A percentile compares a stretch with the other conserved stretches of the same genome.
These are phyloP conservation scores for Thaumetopoea pityocampa DNA, from an alignment of 1,140 invertebrate genomes.

Conservation along the genomic window DNA sequence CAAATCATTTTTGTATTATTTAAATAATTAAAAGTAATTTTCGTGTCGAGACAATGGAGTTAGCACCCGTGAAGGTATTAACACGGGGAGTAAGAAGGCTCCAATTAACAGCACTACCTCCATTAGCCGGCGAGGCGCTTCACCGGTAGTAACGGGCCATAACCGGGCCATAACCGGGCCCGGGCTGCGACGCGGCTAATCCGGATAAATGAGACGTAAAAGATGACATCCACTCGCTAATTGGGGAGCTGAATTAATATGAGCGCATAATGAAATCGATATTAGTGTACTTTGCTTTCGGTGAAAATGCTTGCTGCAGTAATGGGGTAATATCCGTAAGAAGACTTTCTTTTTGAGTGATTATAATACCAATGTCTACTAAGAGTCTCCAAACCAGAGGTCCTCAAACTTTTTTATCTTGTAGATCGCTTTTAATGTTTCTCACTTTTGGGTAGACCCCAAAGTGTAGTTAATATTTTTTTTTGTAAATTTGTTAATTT, in stretches of 20 bases:
- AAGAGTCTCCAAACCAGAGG: too few species aligned
- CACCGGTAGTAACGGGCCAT: slow-evolving; percentile 37
- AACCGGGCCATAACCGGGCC: slow-evolving; percentile 36
- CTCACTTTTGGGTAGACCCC: too few species aligned
- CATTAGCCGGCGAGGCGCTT: slow-evolving; percentile 36
- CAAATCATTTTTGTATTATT: too few species aligned
- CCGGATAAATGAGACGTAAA: slow-evolving; percentile 50
- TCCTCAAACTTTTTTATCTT: too few species aligned
- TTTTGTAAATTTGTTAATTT: too few species aligned
- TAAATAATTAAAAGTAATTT: too few species aligned
- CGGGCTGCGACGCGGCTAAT: slow-evolving; percentile 42
- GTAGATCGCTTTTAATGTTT: too few species aligned
- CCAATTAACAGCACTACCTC: slow-evolving; percentile 52
- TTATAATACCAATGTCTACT: too few species aligned
- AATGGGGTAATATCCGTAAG: too few species aligned
- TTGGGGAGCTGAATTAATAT: slow-evolving; percentile 39
- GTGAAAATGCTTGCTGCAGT: neutral
- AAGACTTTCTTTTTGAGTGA: neutral
- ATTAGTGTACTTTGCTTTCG: slow-evolving; percentile 12
- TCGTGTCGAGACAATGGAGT: slow-evolving; percentile 10
- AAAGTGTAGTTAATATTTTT: too few species aligned
- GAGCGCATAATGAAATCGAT: slow-evolving; percentile 14
- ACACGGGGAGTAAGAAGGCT: slow-evolving; percentile 30
- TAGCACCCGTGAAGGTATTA: slow-evolving; percentile 34
- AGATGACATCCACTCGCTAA: slow-evolving; percentile 48